phyloP scores from a whole-genome alignment of 2,888 invertebrate species.

The Patella depressa region DNA sequence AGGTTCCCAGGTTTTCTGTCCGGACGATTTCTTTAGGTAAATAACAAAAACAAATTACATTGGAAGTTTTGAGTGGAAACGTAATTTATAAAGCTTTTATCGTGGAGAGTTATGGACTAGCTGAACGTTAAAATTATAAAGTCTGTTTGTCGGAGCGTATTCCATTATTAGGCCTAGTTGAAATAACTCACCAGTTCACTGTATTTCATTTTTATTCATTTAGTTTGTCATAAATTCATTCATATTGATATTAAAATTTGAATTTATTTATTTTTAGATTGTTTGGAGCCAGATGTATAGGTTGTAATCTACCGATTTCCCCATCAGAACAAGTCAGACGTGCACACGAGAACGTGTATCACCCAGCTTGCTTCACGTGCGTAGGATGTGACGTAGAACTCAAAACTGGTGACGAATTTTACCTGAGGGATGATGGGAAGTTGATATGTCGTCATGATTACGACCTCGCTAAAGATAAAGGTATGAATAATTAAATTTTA shows the following conservation, averaged over 20 bases:
- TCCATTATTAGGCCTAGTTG: no score
- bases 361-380: constrained; percentile 72
- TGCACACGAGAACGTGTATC: constrained; percentile 91
- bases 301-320: constrained; percentile 94
- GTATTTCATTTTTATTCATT: no score
- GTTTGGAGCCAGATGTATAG: constrained; percentile 96
- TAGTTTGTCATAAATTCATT: no score
- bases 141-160: no score
- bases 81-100: no score
- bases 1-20: constrained; percentile 33
- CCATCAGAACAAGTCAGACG: constrained; percentile 94
- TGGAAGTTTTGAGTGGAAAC: no score
- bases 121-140: no score
- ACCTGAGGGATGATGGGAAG: constrained; percentile 96
- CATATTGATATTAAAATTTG: no score
- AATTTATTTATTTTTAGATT: constrained; percentile 79
- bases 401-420: constrained; percentile 97
- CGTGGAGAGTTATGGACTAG: no score
- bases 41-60: no score
- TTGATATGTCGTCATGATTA: constrained; percentile 97
- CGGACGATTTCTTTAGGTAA: constrained; percentile 40
- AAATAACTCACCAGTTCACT: no score
- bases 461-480: constrained; percentile 73
- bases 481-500: not conserved
- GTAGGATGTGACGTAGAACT: constrained; percentile 84